Conservation (phyloP, 37 sponge, comb jelly and placozoan species). For the Halisarca cf. caerulea region DNA sequence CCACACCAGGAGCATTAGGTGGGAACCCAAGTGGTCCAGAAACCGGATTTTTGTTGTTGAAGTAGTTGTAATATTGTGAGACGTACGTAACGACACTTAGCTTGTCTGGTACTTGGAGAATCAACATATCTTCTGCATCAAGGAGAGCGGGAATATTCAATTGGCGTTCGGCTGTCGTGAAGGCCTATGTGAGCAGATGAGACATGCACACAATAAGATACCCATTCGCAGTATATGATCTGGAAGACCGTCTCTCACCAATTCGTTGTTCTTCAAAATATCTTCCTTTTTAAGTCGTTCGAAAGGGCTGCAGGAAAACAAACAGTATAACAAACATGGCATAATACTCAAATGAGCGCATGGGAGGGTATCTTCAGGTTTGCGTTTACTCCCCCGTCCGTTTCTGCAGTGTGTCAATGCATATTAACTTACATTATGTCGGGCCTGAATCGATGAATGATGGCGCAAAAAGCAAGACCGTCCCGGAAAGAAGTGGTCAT, state of each 20-base stretch:
- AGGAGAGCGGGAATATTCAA: conserved; percentile 86
- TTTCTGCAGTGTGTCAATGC: background rate
- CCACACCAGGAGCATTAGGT: conserved; percentile 4
- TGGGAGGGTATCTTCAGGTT: background rate
- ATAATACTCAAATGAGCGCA: background rate
- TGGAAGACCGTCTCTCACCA: no score
- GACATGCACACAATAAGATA: no score
- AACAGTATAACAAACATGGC: no score
- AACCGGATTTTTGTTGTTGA: conserved; percentile 70
- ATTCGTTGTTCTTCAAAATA: conserved; percentile 79
- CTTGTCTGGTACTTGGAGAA: conserved; percentile 86
- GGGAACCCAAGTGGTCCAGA: conserved; percentile 16
- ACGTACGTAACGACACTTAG: conserved; percentile 92
- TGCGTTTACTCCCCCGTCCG: background rate
- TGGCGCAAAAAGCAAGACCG: conserved; percentile 95
- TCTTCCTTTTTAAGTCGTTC: conserved; percentile 68
- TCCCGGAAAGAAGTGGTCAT: conserved; percentile 86
- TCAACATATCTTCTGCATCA: conserved; percentile 95
- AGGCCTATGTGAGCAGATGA: conserved; percentile 63
- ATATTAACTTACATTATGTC: conserved; percentile 86
- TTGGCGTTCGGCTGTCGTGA: conserved; percentile 79
- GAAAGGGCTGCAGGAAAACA: conserved; percentile 63
- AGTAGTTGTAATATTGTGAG: conserved; percentile 91
- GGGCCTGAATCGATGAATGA: conserved; percentile 89
- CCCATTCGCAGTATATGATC: no score